These are phyloP conservation scores for Drosophila testacea DNA, from an alignment of 2,888 invertebrate genomes.

Conservation along the genomic window DNA sequence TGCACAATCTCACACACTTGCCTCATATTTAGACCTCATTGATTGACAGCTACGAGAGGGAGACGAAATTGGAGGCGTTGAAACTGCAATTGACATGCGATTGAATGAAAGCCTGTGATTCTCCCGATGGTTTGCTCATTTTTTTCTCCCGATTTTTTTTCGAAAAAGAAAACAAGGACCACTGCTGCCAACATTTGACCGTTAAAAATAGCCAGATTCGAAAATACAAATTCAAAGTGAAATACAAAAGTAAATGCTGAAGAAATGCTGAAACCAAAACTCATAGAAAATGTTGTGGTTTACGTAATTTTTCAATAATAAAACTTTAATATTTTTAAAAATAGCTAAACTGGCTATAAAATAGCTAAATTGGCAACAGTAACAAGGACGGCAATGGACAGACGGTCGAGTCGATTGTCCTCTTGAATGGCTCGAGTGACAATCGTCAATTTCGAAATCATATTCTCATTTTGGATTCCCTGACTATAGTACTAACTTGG, in stretches of 20 bases:
- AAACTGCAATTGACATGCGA: conserved; percentile 61
- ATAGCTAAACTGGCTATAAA: no score
- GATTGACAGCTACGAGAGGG: conserved; percentile 16
- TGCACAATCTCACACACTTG: conserved; percentile 8
- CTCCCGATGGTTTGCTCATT: conserved; percentile 10
- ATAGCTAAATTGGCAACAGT: no score
- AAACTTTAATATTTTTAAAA: no score
- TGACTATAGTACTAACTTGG: neutral
- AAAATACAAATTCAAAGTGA: no score
- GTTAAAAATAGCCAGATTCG: no score
- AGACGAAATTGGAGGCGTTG: neutral
- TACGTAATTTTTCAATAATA: no score
- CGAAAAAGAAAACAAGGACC: neutral
- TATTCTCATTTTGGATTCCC: conserved; percentile 1
- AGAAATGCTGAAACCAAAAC: no score
- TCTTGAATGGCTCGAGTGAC: conserved; percentile 25
- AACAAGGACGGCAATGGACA: conserved; percentile 9
- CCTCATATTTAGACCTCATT: conserved; percentile 7
- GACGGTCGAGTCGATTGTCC: conserved; percentile 2
- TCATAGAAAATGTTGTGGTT: no score
- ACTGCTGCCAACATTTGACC: no score
- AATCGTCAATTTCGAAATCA: conserved; percentile 23
- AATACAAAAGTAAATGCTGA: no score
- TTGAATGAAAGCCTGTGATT: conserved; percentile 43
- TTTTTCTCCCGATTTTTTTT: neutral